Evolutionary conservation across 2,888 invertebrate species (phyloP), one percentile per base, ranked within the genome.

Genomic region (Dynastes tityus): DNA sequence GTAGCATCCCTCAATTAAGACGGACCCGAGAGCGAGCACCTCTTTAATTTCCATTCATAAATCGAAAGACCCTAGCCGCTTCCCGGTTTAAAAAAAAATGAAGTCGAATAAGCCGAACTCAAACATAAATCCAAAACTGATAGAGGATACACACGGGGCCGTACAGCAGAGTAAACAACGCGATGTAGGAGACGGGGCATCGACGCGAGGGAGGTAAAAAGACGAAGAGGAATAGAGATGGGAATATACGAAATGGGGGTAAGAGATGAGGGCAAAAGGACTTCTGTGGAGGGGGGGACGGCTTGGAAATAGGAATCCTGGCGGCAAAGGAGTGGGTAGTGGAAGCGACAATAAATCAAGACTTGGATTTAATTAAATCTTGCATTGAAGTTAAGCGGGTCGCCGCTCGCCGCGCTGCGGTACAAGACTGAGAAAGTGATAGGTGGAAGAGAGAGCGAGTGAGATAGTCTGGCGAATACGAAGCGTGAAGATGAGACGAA

Each of bases 351-450:
- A 90, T 90, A 90, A 90, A 90, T 90, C 90, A 90, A 89, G 89
- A 89, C 89, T 88, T 86, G 89, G 89, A 89, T 89, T 90, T 89
- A 90, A 89, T 90, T 89, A 90, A 90, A 90, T 90, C 89, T 90
- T 89, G 89, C 89, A 89, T 89, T 89, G 89, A 89, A 89, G 89
- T 89, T 89, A 88, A 89, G 88, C 88, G 89, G 89, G 88, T 87
- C 87, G 88, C 88, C 89, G 87, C 88, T 88, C 85, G 88, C 88
- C 87, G 87, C 88, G 88, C 88, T 89, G 88, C 85, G 88, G 87
- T 88, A 84, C 87, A 82, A 83, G 85, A 79, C 76, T 78, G 81
- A 80, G 79, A 78, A 70, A 78, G 63, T 65, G 77, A 68, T 67
- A 68, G 70, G 74, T 71, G 68, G 61, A 61, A 76, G 77, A 79